Evolutionary conservation across 1,140 invertebrate species (phyloP), one percentile per base, ranked within the genome.

Genomic region (Drosophila athabasca): DNA sequence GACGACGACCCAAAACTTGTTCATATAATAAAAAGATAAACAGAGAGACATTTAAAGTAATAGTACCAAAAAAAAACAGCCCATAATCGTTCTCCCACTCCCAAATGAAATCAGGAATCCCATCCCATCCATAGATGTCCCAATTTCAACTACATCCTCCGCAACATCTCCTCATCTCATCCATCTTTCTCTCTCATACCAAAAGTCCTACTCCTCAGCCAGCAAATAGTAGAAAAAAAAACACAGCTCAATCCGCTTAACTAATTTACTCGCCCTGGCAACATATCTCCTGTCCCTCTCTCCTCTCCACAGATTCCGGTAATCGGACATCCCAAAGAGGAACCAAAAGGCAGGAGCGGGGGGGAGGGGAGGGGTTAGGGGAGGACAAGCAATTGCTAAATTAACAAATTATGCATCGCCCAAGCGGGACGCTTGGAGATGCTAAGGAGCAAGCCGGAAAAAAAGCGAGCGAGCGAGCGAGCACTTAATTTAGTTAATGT

Each of bases 401-500:
- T 90, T 89, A 90, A 90, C 85, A 90, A 90, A 90, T 90, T 90
- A 90, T 89, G 80, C 80, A 73, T 52, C 68, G 60, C 9, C 53
- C 75, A 79, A 81, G 62, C 71, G 71, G 68, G 54, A 77, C 35
- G 9, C 31, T 9, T 6, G 6, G 26, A 64, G 41, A 22, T n/a
- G 17, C 22, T 2, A 48, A 46, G 29, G 7, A 54, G 29, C 29
- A 46, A 24, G n/a, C 46, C 39, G 24, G 9, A 31, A 26, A 13
- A 11, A 22, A 31, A 19, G 29, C 9, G 13, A 64, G 9, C 6
- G 41, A 46, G 60, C 59, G 59, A 69, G 76, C 76, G 62, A 81
- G 66, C 78, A 87, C 82, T 85, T 85, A 81, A 85, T 85, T 85
- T 85, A 85, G 82, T 81, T 85, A 85, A 85, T 87, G 82, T 66